Base-by-base conservation (phyloP, 2,888 invertebrate species). In the Agapetus fuscipes region DNA sequence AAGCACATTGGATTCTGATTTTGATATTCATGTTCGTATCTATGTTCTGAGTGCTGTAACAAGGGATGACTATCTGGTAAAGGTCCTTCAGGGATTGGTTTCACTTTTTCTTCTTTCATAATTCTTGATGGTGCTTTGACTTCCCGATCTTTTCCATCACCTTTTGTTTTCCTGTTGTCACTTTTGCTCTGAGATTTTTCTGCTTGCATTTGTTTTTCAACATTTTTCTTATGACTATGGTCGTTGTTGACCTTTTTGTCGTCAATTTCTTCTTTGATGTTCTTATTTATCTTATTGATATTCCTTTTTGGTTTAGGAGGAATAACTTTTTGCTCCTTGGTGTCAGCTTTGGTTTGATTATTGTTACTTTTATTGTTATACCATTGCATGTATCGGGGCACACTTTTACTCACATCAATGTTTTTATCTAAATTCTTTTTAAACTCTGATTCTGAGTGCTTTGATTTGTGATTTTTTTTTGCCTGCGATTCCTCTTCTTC, bases 371-470 rank as follows among this genome's bases (percentile, higher is more conserved):
- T 77, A 33, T 74, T 78, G 49, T 64, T 71, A 51, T 84, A 84
- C 83, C 83, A 83, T 52, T 83, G 83, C 84, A 84, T 84, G 51
- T 84, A 84, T 43, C 80, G 66, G 2, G 83, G 77, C 26, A 74
- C 61, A 49, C 71, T 71, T 55, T 73, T 74, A 46, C 66, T 50
- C 31, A 48, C 50, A 29, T 57, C 58, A 14, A 49, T 48, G 35
- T 52, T 49, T 48, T 50, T 49, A 17, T 50, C 51, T 24, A 56
- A 53, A 25, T 42, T 50, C 25, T 53, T 57, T 1, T 52, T 55
- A 9, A 67, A 41, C 50, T 71, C 66, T 0, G 56, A 54, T 43
- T 69, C 66, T 47, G 65, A 66, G 50, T 60, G 60, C 37, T 60
- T 49, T 32, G 41, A 43, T 30, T n/a, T n/a, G n/a, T n/a, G n/a